Evolutionary conservation across 92 coral and sea anemone species (phyloP), one percentile per base, ranked within the genome.

Genomic region (Palythoa heliodiscus): DNA sequence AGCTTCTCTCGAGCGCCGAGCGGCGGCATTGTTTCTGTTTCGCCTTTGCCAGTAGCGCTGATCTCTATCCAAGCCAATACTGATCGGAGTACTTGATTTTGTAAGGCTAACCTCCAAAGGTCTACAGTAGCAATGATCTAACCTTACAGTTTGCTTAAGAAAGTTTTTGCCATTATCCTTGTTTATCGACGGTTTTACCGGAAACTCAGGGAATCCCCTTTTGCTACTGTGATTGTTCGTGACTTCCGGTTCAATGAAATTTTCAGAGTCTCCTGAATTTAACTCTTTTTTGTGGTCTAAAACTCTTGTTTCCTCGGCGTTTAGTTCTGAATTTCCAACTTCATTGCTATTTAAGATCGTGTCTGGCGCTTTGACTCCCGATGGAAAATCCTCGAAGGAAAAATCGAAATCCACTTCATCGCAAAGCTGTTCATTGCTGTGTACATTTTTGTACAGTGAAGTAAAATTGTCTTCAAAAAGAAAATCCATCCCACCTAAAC

Each of bases 171-270:
- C 79, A 24, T 12, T 6, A 17, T 53, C 60, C 4, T 12, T 11
- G 50, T 5, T n/a, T 22, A 7, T 12, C 35, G 17, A 8, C 19
- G 22, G 22, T 15, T 23, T 14, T 4, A 75, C 79, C 39, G 77
- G 77, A 73, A 52, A 52, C 63, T 5, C 61, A 43, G 79, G 79
- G 79, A 75, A 75, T 75, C 79, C 79, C 79, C 79, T 12, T 16
- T 11, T 52, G 11, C 61, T 5, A 4, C 38, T 72, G 29, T 12
- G 15, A 15, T 4, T 43, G 37, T 43, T 72, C 20, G 64, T 52
- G 12, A 25, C 60, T 75, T 75, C 79, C 79, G 54, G 64, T 52
- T 75, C 19, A 8, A 75, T 58, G 50, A 4, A 10, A n/a, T 52
- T 14, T 13, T 11, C 61, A 0, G 6, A 10, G 6, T 11, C 20